Percentiles rank a stretch among this genome's conserved stretches.
These are phyloP conservation scores for Plectropomus leopardus DNA, from an alignment of 2,113 vertebrate species.

Conservation along the genomic window DNA sequence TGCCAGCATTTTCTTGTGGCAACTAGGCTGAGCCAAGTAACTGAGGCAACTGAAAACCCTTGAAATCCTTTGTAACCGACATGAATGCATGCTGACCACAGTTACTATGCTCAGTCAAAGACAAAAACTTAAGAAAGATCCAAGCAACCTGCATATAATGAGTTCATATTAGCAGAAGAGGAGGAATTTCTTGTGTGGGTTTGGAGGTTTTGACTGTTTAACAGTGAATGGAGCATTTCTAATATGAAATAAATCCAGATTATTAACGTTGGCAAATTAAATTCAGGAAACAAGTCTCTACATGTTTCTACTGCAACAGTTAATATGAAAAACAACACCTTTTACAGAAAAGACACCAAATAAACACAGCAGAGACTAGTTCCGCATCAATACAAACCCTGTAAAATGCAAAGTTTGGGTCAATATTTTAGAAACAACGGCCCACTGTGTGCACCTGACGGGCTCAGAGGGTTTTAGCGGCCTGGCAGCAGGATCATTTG, in stretches of 20 bases:
- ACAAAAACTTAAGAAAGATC: not conserved
- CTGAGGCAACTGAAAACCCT: not conserved
- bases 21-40: not conserved
- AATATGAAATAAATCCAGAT: not conserved
- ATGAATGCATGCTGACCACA: not conserved
- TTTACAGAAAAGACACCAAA: not conserved
- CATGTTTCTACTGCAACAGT: not conserved
- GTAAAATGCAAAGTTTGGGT: conserved; percentile 8
- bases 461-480: conserved; percentile 30
- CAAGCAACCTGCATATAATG: not conserved
- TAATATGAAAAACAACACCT: not conserved
- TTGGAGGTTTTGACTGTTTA: not conserved
- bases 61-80: not conserved
- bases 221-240: not conserved
- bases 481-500: conserved; percentile 51
- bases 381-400: not conserved
- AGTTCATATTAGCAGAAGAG: not conserved
- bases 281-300: not conserved
- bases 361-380: conserved; percentile 1
- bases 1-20: too few relatives aligned
- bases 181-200: not conserved
- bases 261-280: not conserved
- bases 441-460: conserved; percentile 21
- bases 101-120: not conserved
- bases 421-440: conserved; percentile 25